A percentile compares a stretch with the other conserved stretches of the same genome.
Conservation (phyloP, 2,797 vertebrate genomes). For the Mormyrus hasselquistii region DNA sequence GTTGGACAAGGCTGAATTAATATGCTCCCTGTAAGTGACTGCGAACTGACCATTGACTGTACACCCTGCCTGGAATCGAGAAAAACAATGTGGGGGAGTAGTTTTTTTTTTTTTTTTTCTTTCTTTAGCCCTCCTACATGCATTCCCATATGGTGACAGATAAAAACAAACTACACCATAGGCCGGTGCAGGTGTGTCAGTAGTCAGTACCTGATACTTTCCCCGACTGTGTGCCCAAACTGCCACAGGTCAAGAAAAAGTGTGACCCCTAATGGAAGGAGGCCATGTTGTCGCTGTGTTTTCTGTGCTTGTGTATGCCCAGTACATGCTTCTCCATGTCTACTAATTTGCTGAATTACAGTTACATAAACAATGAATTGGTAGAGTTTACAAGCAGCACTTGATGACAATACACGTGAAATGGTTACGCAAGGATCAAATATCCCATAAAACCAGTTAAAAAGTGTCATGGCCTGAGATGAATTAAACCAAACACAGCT, state of each 20-base stretch:
- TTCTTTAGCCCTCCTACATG: background rate
- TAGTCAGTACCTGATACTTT: background rate
- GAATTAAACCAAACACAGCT: background rate
- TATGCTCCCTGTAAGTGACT: background rate
- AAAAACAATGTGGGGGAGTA: background rate
- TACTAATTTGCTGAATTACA: background rate
- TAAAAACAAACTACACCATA: background rate
- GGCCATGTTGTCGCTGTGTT: background rate
- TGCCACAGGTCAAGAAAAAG: background rate
- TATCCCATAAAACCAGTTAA: background rate
- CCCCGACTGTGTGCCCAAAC: background rate
- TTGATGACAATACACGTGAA: background rate
- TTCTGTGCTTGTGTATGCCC: background rate
- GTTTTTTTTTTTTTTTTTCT: background rate
- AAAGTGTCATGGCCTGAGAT: background rate
- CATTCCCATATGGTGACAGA: background rate
- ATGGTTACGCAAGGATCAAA: background rate
- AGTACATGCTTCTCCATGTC: background rate
- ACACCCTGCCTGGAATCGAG: background rate
- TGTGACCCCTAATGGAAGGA: background rate
- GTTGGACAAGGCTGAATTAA: background rate
- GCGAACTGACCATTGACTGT: background rate
- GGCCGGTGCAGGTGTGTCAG: background rate
- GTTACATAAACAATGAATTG: background rate
- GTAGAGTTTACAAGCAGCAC: background rate